Conservation (phyloP, 1,140 invertebrate species). For the Heliconius hewitsoni region DNA sequence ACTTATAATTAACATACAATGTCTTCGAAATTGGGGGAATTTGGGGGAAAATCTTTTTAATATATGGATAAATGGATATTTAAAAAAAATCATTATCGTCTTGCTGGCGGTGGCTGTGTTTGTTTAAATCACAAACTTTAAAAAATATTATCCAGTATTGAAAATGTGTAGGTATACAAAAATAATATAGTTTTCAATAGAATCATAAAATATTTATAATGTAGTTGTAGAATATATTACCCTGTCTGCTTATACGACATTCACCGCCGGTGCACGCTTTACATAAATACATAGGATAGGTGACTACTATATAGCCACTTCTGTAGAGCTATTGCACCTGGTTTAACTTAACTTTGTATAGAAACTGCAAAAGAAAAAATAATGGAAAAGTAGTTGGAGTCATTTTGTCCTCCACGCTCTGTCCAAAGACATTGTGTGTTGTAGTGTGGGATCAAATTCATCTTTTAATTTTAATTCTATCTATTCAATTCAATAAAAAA, state of each 20-base stretch:
- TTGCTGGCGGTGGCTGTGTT: too few species aligned
- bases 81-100: too few species aligned
- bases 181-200: neutral
- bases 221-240: neutral
- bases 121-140: neutral
- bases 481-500: too few species aligned
- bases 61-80: too few species aligned
- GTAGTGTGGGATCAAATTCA: too few species aligned
- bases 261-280: neutral
- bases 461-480: too few species aligned
- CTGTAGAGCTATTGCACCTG: neutral
- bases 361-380: neutral
- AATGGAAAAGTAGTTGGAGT: too few species aligned
- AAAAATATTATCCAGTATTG: neutral
- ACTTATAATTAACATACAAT: too few species aligned
- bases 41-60: too few species aligned
- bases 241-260: neutral
- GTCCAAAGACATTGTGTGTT: too few species aligned
- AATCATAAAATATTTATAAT: conserved; percentile 2
- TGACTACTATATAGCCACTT: neutral
- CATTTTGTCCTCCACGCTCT: too few species aligned
- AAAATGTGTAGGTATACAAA: neutral
- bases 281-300: neutral
- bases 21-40: too few species aligned
- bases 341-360: neutral